Evolutionary conservation across 2,113 vertebrate genomes (phyloP).

Genomic region (Chaetura pelagica): DNA sequence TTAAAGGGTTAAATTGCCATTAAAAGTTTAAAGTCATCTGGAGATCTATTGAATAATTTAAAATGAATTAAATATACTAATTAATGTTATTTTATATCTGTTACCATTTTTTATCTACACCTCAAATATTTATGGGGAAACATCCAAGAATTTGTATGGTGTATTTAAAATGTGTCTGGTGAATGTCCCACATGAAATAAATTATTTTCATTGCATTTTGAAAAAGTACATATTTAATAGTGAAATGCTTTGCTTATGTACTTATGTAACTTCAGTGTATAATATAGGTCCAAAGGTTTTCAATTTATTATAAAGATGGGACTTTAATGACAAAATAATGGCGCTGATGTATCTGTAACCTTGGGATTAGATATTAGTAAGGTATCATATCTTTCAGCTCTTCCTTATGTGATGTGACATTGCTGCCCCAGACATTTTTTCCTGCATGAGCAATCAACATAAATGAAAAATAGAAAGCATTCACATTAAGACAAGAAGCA

Average conservation of each 20-base stretch:
- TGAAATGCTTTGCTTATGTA: conserved; percentile 24
- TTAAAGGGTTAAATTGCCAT: not conserved
- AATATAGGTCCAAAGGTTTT: conserved; percentile 20
- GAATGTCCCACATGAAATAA: not conserved
- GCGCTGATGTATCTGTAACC: conserved; percentile 13
- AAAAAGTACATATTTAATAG: conserved; percentile 41
- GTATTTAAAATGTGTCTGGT: not conserved
- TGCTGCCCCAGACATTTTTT: conserved; percentile 70
- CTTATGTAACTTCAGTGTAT: conserved; percentile 1
- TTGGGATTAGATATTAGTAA: conserved; percentile 47
- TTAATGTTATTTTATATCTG: not conserved
- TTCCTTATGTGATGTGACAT: conserved; percentile 38
- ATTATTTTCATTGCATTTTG: conserved; percentile 35
- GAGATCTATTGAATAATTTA: not conserved
- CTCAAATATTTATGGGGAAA: conserved; percentile 14
- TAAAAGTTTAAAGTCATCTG: not conserved
- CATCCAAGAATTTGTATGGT: not conserved
- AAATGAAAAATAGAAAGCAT: conserved; percentile 71
- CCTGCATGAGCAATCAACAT: conserved; percentile 72
- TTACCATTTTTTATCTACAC: not conserved
- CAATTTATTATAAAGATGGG: conserved; percentile 55
- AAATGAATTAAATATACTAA: not conserved
- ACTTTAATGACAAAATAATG: conserved; percentile 56
- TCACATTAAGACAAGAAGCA: conserved; percentile 68
- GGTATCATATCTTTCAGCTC: conserved; percentile 64